phyloP scores from a whole-genome alignment of 2,888 invertebrate genomes.

The Escarpia spicata region DNA sequence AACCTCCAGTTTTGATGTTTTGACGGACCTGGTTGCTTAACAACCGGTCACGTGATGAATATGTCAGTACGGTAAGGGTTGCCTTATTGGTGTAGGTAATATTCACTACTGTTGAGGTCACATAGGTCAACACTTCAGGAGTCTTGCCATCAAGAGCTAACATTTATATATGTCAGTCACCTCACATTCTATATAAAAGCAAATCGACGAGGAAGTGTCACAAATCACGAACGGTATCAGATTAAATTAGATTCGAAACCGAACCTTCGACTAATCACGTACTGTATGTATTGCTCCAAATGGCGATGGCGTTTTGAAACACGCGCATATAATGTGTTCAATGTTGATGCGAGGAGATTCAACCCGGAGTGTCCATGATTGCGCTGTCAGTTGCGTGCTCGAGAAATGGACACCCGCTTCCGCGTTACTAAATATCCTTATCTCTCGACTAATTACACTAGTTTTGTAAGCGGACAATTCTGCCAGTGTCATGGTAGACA shows the following conservation, averaged over 20 bases:
- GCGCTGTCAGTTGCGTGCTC: not conserved
- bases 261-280: not conserved
- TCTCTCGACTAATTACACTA: not conserved
- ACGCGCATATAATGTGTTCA: not conserved
- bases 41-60: too few species aligned
- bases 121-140: not conserved
- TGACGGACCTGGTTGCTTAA: too few species aligned
- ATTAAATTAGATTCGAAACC: constrained; percentile 16
- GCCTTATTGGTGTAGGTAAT: too few species aligned
- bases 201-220: not conserved
- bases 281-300: not conserved
- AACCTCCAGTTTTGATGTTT: too few species aligned
- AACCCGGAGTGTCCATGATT: not conserved
- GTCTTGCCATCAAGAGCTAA: not conserved
- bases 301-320: constrained; percentile 16
- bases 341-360: not conserved
- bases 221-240: constrained; percentile 4
- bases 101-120: not conserved
- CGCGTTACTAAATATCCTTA: not conserved
- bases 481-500: not conserved
- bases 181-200: not conserved
- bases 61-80: too few species aligned
- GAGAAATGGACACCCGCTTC: not conserved
- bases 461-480: not conserved
- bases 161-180: not conserved